phyloP scores from a whole-genome alignment of 2,888 invertebrate genomes.

The Limnephilus auricula region DNA sequence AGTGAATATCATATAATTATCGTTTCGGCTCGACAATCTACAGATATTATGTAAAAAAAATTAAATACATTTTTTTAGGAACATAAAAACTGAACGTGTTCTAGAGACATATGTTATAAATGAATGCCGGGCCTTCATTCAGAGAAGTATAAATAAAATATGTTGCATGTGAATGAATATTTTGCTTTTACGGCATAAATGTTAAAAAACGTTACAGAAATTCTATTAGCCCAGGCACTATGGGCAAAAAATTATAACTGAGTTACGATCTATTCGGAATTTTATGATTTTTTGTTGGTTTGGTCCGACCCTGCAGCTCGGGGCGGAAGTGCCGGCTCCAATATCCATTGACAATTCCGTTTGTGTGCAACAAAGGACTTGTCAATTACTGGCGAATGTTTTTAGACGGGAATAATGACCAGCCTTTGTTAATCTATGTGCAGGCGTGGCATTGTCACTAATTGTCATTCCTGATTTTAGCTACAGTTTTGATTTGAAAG shows the following conservation, averaged over 20 bases:
- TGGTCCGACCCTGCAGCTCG: not conserved
- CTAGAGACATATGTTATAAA: too few relatives aligned
- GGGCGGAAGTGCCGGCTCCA: constrained; percentile 22
- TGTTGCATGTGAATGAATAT: not conserved
- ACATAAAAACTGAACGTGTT: too few relatives aligned
- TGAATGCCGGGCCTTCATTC: too few relatives aligned
- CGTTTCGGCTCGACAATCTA: too few relatives aligned
- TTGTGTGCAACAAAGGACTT: constrained; percentile 17
- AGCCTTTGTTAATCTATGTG: not conserved
- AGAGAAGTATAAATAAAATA: too few relatives aligned
- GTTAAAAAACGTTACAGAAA: not conserved
- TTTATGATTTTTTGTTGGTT: not conserved
- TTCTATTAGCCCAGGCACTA: not conserved
- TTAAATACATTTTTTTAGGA: too few relatives aligned
- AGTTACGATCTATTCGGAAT: not conserved
- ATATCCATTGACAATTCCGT: constrained; percentile 5
- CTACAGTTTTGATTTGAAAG: not conserved
- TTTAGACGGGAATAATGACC: not conserved
- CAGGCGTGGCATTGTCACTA: not conserved
- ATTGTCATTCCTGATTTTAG: not conserved
- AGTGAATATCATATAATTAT: too few relatives aligned
- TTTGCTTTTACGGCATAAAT: not conserved
- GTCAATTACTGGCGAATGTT: constrained; percentile 11
- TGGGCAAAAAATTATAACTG: not conserved
- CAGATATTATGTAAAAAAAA: too few relatives aligned